These are phyloP conservation scores for Drosophila orosa DNA, from an alignment of 1,140 invertebrate genomes.

Conservation along the genomic window DNA sequence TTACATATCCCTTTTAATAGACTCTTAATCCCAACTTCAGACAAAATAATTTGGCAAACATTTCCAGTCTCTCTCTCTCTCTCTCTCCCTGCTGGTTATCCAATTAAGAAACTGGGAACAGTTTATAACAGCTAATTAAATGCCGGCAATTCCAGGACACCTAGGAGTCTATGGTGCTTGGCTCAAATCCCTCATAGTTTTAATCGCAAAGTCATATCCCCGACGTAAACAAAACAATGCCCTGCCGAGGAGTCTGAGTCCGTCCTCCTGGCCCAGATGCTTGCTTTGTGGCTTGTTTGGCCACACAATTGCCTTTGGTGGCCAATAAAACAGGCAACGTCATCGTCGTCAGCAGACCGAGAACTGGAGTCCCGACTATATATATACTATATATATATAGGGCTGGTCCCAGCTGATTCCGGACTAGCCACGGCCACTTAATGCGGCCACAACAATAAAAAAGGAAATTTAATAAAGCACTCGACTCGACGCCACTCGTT, in stretches of 20 bases:
- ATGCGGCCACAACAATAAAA: slow-evolving; percentile 78
- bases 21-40: slow-evolving; percentile 19
- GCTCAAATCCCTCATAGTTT: slow-evolving; percentile 36
- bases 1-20: slow-evolving; percentile 24
- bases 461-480: slow-evolving; percentile 81
- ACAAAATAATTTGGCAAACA: slow-evolving; percentile 35
- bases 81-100: slow-evolving; percentile 8
- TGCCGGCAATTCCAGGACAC: slow-evolving; percentile 20
- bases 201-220: slow-evolving; percentile 66
- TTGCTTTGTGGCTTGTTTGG: slow-evolving; percentile 59
- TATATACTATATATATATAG: background rate
- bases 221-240: slow-evolving; percentile 54
- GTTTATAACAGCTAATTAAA: slow-evolving; percentile 46
- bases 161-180: slow-evolving; percentile 14
- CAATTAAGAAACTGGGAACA: slow-evolving; percentile 38
- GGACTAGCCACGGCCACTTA: slow-evolving; percentile 70
- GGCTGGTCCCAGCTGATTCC: slow-evolving; percentile 55
- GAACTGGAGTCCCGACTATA: slow-evolving; percentile 15
- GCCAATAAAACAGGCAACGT: slow-evolving; percentile 65
- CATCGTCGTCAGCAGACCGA: slow-evolving; percentile 53
- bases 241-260: slow-evolving; percentile 21
- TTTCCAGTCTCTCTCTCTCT: background rate
- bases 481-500: slow-evolving; percentile 62
- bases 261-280: slow-evolving; percentile 45
- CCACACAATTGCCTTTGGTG: slow-evolving; percentile 73